Conservation (phyloP, 2,888 invertebrate genomes). For the Hedychridium roseum region DNA sequence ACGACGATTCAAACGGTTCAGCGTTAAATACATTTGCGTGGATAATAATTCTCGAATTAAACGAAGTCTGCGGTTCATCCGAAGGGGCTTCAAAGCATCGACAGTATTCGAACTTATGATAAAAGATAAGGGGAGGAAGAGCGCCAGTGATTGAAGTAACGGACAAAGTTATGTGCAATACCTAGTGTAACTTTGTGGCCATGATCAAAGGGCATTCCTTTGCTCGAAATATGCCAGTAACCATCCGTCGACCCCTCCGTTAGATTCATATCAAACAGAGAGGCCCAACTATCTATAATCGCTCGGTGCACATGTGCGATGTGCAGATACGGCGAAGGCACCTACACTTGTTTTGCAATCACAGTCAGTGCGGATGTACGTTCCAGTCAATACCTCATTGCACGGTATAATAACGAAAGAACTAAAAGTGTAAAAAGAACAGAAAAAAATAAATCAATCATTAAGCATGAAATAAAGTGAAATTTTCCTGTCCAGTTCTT, state of each 20-base stretch:
- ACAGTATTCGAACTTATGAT: constrained; percentile 1
- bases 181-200: constrained; percentile 36
- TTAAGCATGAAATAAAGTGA: neutral
- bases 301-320: neutral
- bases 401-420: neutral
- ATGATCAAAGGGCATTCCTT: constrained; percentile 54
- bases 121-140: constrained; percentile 4
- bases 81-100: too few species aligned
- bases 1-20: too few species aligned
- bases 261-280: constrained; percentile 31
- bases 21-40: too few species aligned
- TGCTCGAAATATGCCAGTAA: constrained; percentile 39
- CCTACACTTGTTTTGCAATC: neutral
- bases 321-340: neutral
- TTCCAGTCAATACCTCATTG: neutral
- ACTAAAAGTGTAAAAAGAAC: neutral
- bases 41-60: too few species aligned
- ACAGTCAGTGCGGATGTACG: constrained; percentile 1
- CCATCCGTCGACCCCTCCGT: constrained; percentile 18
- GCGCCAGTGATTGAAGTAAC: constrained; percentile 7
- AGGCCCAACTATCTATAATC: constrained; percentile 17
- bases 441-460: neutral
- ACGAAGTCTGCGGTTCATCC: too few species aligned
- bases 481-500: too few species aligned
- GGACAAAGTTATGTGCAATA: constrained; percentile 24